These are phyloP conservation scores for Agelas oroides DNA, from an alignment of 37 sponge, comb jelly and placozoan genomes.

Conservation along the genomic window DNA sequence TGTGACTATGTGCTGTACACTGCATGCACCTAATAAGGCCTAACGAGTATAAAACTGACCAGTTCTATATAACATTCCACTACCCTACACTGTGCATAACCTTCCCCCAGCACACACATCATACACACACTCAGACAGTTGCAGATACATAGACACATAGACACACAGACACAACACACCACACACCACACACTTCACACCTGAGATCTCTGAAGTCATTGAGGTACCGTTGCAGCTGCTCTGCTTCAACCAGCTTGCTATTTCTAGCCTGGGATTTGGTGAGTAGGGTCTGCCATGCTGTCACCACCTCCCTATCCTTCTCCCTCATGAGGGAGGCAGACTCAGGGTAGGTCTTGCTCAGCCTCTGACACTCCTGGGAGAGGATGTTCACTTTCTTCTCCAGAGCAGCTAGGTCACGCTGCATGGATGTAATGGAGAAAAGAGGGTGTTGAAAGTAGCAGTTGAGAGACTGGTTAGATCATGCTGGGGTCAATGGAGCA, in stretches of 20 bases:
- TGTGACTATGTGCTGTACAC: too few species aligned
- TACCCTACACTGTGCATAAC: too few species aligned
- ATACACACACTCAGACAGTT: too few species aligned
- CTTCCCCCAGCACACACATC: too few species aligned
- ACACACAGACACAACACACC: too few species aligned
- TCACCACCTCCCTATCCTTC: constrained; percentile 54
- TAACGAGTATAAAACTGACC: too few species aligned
- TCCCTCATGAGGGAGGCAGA: constrained; percentile 37
- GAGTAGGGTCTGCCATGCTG: constrained; percentile 71
- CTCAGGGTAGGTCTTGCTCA: constrained; percentile 74
- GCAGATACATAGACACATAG: too few species aligned
- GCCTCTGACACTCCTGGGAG: constrained; percentile 66
- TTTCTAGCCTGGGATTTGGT: constrained; percentile 64
- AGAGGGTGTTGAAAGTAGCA: background rate
- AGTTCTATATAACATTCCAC: too few species aligned
- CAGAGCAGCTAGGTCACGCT: constrained; percentile 85
- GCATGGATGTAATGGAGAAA: background rate
- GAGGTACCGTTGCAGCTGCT: constrained; percentile 85
- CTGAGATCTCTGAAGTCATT: constrained; percentile 87
- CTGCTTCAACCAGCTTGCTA: constrained; percentile 86
- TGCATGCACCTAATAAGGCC: too few species aligned
- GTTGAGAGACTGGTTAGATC: too few species aligned
- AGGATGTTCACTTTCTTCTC: constrained; percentile 69
- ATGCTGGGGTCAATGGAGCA: too few species aligned
- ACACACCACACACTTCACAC: constrained; percentile 38